These are phyloP conservation scores for Cerastis rubricosa DNA, from an alignment of 2,888 invertebrate genomes.

Conservation along the genomic window DNA sequence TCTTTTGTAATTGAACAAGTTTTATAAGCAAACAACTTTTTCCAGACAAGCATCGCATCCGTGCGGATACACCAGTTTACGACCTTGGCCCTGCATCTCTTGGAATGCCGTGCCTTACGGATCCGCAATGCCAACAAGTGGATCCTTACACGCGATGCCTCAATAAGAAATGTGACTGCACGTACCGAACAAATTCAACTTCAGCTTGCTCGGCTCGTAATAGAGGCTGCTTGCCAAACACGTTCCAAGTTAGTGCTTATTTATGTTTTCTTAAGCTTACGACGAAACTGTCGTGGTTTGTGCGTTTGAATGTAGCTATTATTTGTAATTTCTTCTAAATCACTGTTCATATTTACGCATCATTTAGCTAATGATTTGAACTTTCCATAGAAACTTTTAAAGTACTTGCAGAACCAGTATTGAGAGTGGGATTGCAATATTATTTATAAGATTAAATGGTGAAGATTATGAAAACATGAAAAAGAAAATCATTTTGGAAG, in stretches of 20 bases:
- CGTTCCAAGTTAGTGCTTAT: conserved; percentile 93
- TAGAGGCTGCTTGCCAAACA: conserved; percentile 95
- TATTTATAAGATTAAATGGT: background rate
- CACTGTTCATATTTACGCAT: background rate
- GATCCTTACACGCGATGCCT: conserved; percentile 95
- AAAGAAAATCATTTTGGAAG: background rate
- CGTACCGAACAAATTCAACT: conserved; percentile 90
- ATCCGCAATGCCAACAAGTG: conserved; percentile 95
- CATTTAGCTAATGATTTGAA: conserved; percentile 2
- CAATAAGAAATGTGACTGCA: conserved; percentile 95
- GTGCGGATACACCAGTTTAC: conserved; percentile 81
- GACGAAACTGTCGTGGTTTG: conserved; percentile 36
- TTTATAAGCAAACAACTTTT: conserved; percentile 39
- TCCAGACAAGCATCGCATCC: conserved; percentile 86
- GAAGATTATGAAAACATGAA: background rate
- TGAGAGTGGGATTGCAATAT: background rate
- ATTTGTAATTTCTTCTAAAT: conserved; percentile 23
- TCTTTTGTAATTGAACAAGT: conserved; percentile 5
- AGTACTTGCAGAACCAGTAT: background rate
- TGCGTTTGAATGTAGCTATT: conserved; percentile 19
- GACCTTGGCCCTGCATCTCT: conserved; percentile 92
- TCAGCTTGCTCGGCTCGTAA: conserved; percentile 93
- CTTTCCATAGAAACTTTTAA: conserved; percentile 16
- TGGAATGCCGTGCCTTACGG: conserved; percentile 94
- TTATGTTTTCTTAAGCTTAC: conserved; percentile 52